Conservation (phyloP, 2,888 invertebrate genomes). For the Quadriops clusia region DNA sequence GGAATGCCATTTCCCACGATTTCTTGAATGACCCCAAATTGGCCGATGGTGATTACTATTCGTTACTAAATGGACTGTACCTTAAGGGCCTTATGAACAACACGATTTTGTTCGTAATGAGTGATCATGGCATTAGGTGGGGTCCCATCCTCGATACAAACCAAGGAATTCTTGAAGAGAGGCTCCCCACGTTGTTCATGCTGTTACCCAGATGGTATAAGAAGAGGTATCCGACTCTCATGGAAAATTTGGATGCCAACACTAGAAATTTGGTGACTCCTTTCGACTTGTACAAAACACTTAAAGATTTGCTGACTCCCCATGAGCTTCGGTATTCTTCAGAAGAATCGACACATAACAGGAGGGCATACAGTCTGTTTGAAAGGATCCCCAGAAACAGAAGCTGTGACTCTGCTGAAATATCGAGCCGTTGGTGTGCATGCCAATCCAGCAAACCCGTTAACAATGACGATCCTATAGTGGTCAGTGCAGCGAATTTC, state of each 20-base stretch:
- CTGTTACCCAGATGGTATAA: conserved; percentile 62
- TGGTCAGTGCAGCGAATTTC: conserved; percentile 46
- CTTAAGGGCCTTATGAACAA: conserved; percentile 45
- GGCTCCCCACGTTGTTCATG: conserved; percentile 69
- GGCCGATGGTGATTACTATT: conserved; percentile 54
- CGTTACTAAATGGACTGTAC: conserved; percentile 46
- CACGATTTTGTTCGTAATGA: conserved; percentile 62
- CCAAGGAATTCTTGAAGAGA: conserved; percentile 78
- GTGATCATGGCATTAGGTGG: conserved; percentile 86
- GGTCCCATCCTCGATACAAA: conserved; percentile 72
- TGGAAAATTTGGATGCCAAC: conserved; percentile 54
- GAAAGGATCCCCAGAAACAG: conserved; percentile 55
- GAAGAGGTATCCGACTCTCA: conserved; percentile 46
- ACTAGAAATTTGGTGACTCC: conserved; percentile 64
- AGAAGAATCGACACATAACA: conserved; percentile 30
- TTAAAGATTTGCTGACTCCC: conserved; percentile 53
- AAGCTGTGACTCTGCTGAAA: conserved; percentile 65
- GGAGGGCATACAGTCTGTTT: conserved; percentile 65
- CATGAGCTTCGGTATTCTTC: conserved; percentile 36
- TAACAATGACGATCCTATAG: conserved; percentile 40
- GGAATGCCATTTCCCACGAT: conserved; percentile 74
- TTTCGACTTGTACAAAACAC: conserved; percentile 72
- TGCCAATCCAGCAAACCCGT: conserved; percentile 59
- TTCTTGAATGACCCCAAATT: conserved; percentile 64
- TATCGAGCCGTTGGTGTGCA: conserved; percentile 80